phyloP scores from a whole-genome alignment of 2,888 invertebrate genomes.

The Hydroisotoma schaefferi region DNA sequence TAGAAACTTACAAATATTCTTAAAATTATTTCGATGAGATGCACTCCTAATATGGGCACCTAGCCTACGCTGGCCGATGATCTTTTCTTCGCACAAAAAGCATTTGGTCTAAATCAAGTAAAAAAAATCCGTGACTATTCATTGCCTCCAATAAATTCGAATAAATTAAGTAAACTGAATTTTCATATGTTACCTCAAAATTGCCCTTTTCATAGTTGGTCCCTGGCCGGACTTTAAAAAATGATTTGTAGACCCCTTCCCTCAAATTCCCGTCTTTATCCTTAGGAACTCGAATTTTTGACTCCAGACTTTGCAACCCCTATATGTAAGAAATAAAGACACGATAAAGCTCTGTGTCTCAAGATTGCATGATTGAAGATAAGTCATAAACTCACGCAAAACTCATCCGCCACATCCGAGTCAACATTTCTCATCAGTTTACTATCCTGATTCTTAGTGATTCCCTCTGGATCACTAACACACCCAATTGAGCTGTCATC shows the following conservation, averaged over 20 bases:
- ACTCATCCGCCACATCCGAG: slow-evolving; percentile 30
- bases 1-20: slow-evolving; percentile 23
- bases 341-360: too few species aligned
- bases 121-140: too few species aligned
- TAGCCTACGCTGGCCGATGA: slow-evolving; percentile 21
- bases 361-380: too few species aligned
- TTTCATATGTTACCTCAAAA: slow-evolving; percentile 24
- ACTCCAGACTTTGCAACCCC: neutral
- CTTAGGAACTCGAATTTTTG: neutral
- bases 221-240: slow-evolving; percentile 22
- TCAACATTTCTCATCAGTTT: slow-evolving; percentile 13
- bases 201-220: slow-evolving; percentile 26
- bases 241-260: neutral
- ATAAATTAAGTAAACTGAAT: neutral
- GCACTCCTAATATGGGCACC: slow-evolving; percentile 33
- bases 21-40: slow-evolving; percentile 24
- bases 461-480: slow-evolving; percentile 34
- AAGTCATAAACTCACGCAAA: slow-evolving; percentile 25
- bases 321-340: too few species aligned
- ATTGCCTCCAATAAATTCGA: neutral
- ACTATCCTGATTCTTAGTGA: slow-evolving; percentile 1
- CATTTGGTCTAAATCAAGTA: slow-evolving; percentile 23
- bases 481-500: slow-evolving; percentile 28
- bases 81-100: slow-evolving; percentile 19
- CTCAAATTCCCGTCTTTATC: neutral